Evolutionary conservation across 2,888 invertebrate species (phyloP).

Genomic region (Calliscelio sp.): DNA sequence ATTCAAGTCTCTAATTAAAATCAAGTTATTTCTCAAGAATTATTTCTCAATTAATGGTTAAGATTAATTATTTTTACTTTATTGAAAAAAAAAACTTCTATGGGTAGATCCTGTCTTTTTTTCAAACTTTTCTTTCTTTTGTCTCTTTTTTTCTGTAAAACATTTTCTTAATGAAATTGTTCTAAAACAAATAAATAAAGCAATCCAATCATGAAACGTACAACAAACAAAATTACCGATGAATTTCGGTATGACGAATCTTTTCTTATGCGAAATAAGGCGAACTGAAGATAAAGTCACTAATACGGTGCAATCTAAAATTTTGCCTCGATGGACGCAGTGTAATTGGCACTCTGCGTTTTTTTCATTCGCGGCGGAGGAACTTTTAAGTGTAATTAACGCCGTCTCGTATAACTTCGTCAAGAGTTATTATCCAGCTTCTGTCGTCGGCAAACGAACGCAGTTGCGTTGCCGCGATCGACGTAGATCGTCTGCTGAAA

Average conservation of each 20-base stretch:
- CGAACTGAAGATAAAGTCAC: slow-evolving; percentile 51
- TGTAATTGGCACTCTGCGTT: slow-evolving; percentile 69
- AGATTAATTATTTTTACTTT: no score
- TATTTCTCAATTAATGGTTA: no score
- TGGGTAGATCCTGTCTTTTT: no score
- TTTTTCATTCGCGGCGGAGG: slow-evolving; percentile 62
- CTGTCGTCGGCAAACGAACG: slow-evolving; percentile 56
- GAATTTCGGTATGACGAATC: slow-evolving; percentile 36
- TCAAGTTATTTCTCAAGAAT: no score
- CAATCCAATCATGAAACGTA: background rate
- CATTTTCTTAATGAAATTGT: no score
- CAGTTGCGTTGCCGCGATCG: slow-evolving; percentile 54
- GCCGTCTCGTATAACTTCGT: slow-evolving; percentile 70
- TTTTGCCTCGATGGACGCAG: slow-evolving; percentile 68
- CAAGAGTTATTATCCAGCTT: slow-evolving; percentile 64
- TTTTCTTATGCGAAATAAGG: slow-evolving; percentile 47
- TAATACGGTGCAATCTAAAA: slow-evolving; percentile 67
- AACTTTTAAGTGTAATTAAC: slow-evolving; percentile 73
- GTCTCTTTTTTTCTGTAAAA: no score
- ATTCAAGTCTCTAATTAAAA: no score
- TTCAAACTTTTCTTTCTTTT: no score
- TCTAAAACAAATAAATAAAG: background rate
- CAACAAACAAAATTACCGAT: background rate
- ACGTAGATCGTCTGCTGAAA: slow-evolving; percentile 53
- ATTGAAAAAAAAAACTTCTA: no score